Evolutionary conservation across 2,113 vertebrate genomes (phyloP).

Genomic region (Meriones unguiculatus): DNA sequence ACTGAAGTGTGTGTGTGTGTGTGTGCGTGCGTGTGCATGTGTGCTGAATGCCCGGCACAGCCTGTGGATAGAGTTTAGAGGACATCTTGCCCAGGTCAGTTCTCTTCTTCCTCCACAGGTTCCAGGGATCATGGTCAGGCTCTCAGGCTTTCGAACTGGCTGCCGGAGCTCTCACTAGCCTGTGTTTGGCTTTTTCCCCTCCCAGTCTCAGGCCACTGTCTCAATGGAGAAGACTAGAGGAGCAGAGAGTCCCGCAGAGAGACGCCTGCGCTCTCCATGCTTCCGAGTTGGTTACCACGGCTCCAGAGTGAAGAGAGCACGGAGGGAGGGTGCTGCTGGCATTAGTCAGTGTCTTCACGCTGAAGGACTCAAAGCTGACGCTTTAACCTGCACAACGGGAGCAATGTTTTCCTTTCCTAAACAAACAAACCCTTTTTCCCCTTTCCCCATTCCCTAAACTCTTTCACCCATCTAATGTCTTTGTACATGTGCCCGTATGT

Average conservation of each 20-base stretch:
- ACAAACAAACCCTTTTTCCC: background rate
- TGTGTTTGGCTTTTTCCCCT: background rate
- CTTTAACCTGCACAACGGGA: background rate
- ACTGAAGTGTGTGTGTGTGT: background rate
- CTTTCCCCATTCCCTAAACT: background rate
- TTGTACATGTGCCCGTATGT: background rate
- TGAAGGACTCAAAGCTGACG: background rate
- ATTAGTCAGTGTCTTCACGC: background rate
- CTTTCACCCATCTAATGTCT: background rate
- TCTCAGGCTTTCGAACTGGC: background rate
- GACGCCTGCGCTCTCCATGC: accelerated
- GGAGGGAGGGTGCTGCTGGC: background rate
- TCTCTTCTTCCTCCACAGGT: background rate
- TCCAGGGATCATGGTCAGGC: background rate
- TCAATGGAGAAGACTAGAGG: background rate
- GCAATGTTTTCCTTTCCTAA: background rate
- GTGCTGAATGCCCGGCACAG: too few relatives aligned
- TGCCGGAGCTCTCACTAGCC: background rate
- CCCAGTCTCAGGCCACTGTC: too few relatives aligned
- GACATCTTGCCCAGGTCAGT: background rate
- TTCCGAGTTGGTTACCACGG: accelerated
- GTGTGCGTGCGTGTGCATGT: background rate
- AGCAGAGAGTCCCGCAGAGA: background rate
- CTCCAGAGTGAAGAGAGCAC: background rate
- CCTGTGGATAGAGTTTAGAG: background rate